Percentiles rank a stretch among this genome's conserved stretches.
These are phyloP conservation scores for Brachynemurus nebulosus DNA, from an alignment of 2,888 invertebrate genomes.

Conservation along the genomic window DNA sequence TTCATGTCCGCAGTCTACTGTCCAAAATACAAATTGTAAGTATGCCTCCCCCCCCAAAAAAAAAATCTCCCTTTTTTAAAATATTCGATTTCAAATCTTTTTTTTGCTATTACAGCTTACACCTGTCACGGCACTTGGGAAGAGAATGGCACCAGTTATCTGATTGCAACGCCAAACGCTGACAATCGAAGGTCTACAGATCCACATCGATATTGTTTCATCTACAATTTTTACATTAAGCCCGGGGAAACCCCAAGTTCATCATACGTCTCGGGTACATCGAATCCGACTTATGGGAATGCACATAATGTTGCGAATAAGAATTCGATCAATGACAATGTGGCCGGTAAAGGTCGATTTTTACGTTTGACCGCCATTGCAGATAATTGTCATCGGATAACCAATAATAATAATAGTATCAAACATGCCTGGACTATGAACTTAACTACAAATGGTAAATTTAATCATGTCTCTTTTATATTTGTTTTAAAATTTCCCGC, in stretches of 20 bases:
- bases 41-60: background rate
- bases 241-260: conserved; percentile 6
- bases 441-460: conserved; percentile 52
- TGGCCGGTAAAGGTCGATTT: conserved; percentile 24
- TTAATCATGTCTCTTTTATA: too few species aligned
- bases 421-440: conserved; percentile 40
- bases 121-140: conserved; percentile 63
- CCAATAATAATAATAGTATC: conserved; percentile 37
- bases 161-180: conserved; percentile 48
- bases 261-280: conserved; percentile 2
- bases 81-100: background rate
- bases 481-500: too few species aligned
- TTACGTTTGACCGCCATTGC: conserved; percentile 39
- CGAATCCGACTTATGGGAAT: background rate
- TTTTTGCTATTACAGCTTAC: conserved; percentile 38
- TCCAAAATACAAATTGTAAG: conserved; percentile 3
- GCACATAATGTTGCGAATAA: conserved; percentile 18
- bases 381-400: conserved; percentile 42
- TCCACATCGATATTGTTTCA: conserved; percentile 45
- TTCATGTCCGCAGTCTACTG: conserved; percentile 34
- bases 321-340: conserved; percentile 21
- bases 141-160: conserved; percentile 45
- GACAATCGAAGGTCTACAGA: conserved; percentile 32
- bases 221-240: conserved; percentile 35
- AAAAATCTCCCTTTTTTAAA: too few species aligned